These are phyloP conservation scores for Cantharis nigra DNA, from an alignment of 2,888 invertebrate genomes.

Conservation along the genomic window DNA sequence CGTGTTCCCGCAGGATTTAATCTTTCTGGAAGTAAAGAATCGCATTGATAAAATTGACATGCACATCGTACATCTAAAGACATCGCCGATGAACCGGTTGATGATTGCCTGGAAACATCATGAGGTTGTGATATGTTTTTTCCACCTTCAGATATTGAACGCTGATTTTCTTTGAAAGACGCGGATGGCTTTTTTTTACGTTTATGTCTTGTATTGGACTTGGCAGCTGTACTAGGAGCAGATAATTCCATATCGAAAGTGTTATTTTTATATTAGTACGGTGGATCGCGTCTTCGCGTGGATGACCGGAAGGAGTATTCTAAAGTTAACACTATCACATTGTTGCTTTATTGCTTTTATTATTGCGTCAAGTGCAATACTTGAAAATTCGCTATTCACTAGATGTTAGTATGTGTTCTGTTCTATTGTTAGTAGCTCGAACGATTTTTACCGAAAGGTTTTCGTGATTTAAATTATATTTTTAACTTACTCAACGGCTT, in stretches of 20 bases:
- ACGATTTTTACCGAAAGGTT: conserved; percentile 43
- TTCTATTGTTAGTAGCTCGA: conserved; percentile 46
- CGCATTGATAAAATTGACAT: conserved; percentile 84
- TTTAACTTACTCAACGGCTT: conserved; percentile 17
- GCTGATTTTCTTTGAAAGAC: conserved; percentile 42
- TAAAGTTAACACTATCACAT: conserved; percentile 26
- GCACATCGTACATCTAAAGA: conserved; percentile 83
- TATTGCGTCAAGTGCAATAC: conserved; percentile 27
- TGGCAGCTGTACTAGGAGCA: conserved; percentile 5
- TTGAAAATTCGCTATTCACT: conserved; percentile 48
- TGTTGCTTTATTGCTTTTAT: conserved; percentile 19
- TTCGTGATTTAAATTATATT: conserved; percentile 32
- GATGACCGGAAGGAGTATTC: conserved; percentile 24
- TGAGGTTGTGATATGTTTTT: conserved; percentile 62
- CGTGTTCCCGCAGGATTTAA: conserved; percentile 66
- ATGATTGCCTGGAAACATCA: conserved; percentile 73
- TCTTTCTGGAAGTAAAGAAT: conserved; percentile 77
- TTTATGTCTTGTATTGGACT: conserved; percentile 16
- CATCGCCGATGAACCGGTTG: conserved; percentile 64
- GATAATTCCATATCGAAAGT: conserved; percentile 31
- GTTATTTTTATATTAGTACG: conserved; percentile 6
- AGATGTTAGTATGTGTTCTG: conserved; percentile 43
- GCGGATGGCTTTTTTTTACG: conserved; percentile 10
- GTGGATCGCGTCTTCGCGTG: conserved; percentile 11
- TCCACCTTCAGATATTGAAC: conserved; percentile 73